phyloP scores from a whole-genome alignment of 2,113 vertebrate species.

The Thamnophis sirtalis region DNA sequence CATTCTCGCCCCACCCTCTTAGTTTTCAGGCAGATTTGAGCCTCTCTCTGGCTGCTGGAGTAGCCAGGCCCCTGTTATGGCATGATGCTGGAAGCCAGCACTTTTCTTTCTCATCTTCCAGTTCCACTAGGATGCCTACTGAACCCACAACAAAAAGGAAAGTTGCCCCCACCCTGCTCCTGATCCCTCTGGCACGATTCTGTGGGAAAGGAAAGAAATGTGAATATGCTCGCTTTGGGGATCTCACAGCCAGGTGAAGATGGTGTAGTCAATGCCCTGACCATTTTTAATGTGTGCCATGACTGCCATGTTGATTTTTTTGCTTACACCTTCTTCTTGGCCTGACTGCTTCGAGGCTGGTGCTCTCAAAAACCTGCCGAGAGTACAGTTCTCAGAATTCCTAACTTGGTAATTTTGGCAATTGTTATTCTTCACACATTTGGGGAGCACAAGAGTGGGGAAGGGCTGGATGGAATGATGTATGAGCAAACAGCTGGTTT shows the following conservation, averaged over 20 bases:
- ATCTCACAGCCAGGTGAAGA: neutral
- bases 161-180: neutral
- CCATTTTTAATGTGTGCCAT: neutral
- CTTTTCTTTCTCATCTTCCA: neutral
- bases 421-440: neutral
- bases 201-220: neutral
- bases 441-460: neutral
- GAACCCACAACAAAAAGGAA: neutral
- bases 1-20: neutral
- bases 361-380: neutral
- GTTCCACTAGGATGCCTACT: neutral
- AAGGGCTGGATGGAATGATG: neutral
- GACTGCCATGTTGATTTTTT: neutral
- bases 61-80: neutral
- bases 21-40: accelerated
- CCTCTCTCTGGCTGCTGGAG: accelerated
- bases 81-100: neutral
- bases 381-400: neutral
- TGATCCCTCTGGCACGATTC: neutral
- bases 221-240: neutral
- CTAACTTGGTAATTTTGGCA: neutral
- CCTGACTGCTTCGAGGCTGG: neutral
- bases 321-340: neutral
- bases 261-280: neutral
- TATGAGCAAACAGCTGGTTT: neutral